Evolutionary conservation across 2,797 vertebrate species (phyloP), one percentile per base, ranked within the genome.

Genomic region (Antrozous pallidus): DNA sequence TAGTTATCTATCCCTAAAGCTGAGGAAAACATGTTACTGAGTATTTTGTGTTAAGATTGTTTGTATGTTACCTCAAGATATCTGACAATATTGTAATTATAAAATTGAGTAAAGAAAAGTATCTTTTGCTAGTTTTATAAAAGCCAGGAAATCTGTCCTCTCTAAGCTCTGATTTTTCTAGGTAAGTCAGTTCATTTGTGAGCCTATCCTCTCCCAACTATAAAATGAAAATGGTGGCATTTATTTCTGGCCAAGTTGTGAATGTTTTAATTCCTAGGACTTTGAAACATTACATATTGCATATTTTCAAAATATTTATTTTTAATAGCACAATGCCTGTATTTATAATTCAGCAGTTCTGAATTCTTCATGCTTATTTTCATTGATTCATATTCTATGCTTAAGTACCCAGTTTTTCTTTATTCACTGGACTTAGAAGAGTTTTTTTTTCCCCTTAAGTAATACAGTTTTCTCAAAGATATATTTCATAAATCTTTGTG

Each of bases 311-410:
- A 24, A 45, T 94, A 85, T 73, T 96, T 96, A 93, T 95, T 94
- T 97, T 94, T 95, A 93, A 89, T 87, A 85, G 33, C 54, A 85
- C 45, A 85, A 89, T 85, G 9, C 3, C 63, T 95, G 14, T 42
- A 56, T 94, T 71, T 58, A 38, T 88, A 95, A 95, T 89, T 95
- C 74, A 95, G 54, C 26, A 33, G 40, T 95, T 84, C 63, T 78
- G 26, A 91, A 81, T 40, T 79, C 17, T 92, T 94, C 42, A 67
- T 79, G 70, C 28, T 58, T 94, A 40, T 88, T 96, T 93, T 85
- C 31, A 85, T 33, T 80, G 86, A 88, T 96, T 96, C 77, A 65
- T 93, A 97, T 95, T 93, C 95, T 77, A 63, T 95, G 95, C 92
- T 94, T 93, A 90, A 94, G 74, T 61, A 18, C 51, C 40, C 67